phyloP scores from a whole-genome alignment of 2,113 vertebrate species.

The Okapia johnstoni region DNA sequence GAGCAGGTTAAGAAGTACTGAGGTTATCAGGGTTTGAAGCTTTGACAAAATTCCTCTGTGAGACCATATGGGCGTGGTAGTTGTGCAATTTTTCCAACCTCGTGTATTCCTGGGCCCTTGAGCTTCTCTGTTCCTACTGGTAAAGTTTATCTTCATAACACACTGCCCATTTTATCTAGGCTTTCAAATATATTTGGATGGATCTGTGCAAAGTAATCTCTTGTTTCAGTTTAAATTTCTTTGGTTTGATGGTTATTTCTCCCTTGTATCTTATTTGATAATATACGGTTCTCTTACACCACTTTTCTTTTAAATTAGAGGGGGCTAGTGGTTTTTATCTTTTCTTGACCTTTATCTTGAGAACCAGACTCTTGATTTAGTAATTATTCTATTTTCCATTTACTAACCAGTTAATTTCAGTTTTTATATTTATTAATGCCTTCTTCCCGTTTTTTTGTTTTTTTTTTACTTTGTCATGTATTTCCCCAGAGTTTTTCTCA shows the following conservation, averaged over 20 bases:
- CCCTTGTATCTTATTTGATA: background rate
- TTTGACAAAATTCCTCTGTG: background rate
- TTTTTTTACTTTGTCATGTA: background rate
- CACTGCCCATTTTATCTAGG: background rate
- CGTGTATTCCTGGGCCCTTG: background rate
- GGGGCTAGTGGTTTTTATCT: background rate
- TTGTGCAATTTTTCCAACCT: background rate
- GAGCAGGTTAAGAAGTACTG: background rate
- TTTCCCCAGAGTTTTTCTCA: background rate
- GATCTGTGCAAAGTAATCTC: background rate
- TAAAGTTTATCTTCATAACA: background rate
- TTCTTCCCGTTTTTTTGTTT: background rate
- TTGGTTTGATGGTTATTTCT: background rate
- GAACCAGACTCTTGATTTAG: background rate
- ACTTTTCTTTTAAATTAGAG: background rate
- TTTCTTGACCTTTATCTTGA: background rate
- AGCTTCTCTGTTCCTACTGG: background rate
- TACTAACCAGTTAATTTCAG: background rate
- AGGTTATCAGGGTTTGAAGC: background rate
- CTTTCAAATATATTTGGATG: background rate
- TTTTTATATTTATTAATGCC: background rate
- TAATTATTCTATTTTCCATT: background rate
- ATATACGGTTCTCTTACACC: background rate
- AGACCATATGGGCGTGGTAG: background rate
- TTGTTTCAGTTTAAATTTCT: slow-evolving; percentile 5